phyloP scores from a whole-genome alignment of 2,888 invertebrate species.

The Lasioglossum pauxillum region DNA sequence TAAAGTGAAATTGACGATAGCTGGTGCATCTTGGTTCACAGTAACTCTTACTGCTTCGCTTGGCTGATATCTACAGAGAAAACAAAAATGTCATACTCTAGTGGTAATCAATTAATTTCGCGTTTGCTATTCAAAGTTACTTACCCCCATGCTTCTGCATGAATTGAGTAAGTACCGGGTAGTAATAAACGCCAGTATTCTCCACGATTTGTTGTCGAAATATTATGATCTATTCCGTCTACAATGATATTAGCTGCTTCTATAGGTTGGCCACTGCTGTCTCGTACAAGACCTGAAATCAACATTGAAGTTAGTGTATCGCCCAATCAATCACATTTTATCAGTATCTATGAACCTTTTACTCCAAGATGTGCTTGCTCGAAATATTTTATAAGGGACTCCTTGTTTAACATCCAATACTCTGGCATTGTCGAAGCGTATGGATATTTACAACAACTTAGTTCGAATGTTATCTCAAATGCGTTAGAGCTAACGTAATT shows the following conservation, averaged over 20 bases:
- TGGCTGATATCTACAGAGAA: slow-evolving; percentile 85
- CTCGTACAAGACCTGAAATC: slow-evolving; percentile 87
- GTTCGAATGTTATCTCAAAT: slow-evolving; percentile 98
- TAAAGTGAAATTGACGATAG: slow-evolving; percentile 85
- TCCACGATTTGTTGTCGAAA: slow-evolving; percentile 92
- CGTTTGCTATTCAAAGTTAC: slow-evolving; percentile 54
- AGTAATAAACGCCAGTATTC: slow-evolving; percentile 97
- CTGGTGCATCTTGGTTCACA: slow-evolving; percentile 82
- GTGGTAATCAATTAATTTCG: not conserved
- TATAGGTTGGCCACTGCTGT: slow-evolving; percentile 88
- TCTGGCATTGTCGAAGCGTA: slow-evolving; percentile 88
- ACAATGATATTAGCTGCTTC: slow-evolving; percentile 91
- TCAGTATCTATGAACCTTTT: slow-evolving; percentile 83
- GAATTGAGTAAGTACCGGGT: slow-evolving; percentile 93
- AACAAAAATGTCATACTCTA: not conserved
- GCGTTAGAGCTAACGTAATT: slow-evolving; percentile 98
- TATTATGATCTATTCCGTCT: slow-evolving; percentile 91
- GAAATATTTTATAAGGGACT: slow-evolving; percentile 93
- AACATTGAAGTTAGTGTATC: slow-evolving; percentile 35
- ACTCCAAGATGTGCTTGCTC: slow-evolving; percentile 92
- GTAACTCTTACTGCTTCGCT: slow-evolving; percentile 83
- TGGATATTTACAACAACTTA: slow-evolving; percentile 98
- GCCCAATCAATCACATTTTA: slow-evolving; percentile 22
- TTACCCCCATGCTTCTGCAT: slow-evolving; percentile 91
- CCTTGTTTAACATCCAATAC: slow-evolving; percentile 95